Evolutionary conservation across 2,113 vertebrate genomes (phyloP), one percentile per base, ranked within the genome.

Genomic region (Motacilla alba): DNA sequence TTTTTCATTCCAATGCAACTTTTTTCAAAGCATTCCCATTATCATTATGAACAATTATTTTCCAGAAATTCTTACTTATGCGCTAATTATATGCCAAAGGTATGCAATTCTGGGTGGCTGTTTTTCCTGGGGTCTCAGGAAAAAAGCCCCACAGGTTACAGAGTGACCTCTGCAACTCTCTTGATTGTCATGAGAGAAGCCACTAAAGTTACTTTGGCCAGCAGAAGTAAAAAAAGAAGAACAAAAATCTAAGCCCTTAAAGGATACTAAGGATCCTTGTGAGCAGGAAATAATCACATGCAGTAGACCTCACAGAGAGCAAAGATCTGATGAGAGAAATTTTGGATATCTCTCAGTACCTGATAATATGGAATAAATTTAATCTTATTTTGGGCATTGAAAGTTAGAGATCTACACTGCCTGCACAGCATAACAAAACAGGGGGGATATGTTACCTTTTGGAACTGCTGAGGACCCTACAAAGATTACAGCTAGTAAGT

Each of bases 1-100:
- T 93, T 97, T 98, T 97, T 97, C 64, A 90, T 94, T 96, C 94
- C 94, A 83, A 77, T 90, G 55, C 89, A 62, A 43, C 62, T 73
- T 77, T 95, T 28, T 10, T 49, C 30, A 53, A 83, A 84, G n/a
- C 26, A 56, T 68, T 75, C 35, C 59, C 33, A 26, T 84, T 80
- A 30, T 78, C 79, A 39, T 81, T 87, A 76, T 76, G 43, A 87
- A 79, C 23, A 81, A 73, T 62, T 82, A 46, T 76, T 94, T 83
- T 77, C 80, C 56, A 92, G 50, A 91, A 95, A 74, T 75, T 35
- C 24, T 79, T 66, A 11, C 37, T 27, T 49, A 44, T 18, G 62
- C 52, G 27, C 26, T 46, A 33, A 39, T 20, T 83, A n/a, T 31
- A 41, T 66, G 27, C 33, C 47, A 83, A 93, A 90, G 60, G 26